Conservation (phyloP, 2,797 vertebrate species). For the Pangasius djambal region DNA sequence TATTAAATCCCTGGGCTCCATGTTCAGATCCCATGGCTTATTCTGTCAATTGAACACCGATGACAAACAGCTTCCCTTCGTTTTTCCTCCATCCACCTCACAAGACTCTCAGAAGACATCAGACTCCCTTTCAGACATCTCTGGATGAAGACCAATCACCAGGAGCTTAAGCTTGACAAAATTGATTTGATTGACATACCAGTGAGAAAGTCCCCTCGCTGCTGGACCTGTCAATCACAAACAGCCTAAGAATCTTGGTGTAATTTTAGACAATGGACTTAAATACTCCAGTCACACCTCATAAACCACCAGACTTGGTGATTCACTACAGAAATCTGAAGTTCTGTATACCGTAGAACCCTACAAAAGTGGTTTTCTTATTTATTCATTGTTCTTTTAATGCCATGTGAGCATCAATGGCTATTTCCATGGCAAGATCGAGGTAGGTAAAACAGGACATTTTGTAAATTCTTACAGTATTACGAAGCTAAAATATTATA, state of each 20-base stretch:
- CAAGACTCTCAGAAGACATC: neutral
- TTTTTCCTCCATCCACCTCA: neutral
- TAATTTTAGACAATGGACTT: neutral
- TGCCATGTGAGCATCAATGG: no score
- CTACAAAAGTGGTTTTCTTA: neutral
- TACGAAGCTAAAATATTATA: no score
- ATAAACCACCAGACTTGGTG: neutral
- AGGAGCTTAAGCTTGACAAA: neutral
- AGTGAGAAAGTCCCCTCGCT: no score
- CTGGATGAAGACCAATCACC: neutral
- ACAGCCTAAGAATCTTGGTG: neutral
- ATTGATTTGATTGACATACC: neutral
- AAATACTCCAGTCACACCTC: neutral
- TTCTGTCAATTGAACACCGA: neutral
- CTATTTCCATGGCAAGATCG: no score
- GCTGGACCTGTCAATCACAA: neutral
- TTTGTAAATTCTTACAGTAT: no score
- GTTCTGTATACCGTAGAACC: neutral
- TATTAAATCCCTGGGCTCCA: neutral
- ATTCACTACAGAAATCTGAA: neutral
- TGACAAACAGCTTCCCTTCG: neutral
- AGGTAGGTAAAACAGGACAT: no score
- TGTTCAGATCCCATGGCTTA: neutral
- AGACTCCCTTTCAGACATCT: neutral
- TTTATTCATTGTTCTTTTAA: no score